Evolutionary conservation across 2,113 vertebrate species (phyloP).

Genomic region (Coptodon rendalli): DNA sequence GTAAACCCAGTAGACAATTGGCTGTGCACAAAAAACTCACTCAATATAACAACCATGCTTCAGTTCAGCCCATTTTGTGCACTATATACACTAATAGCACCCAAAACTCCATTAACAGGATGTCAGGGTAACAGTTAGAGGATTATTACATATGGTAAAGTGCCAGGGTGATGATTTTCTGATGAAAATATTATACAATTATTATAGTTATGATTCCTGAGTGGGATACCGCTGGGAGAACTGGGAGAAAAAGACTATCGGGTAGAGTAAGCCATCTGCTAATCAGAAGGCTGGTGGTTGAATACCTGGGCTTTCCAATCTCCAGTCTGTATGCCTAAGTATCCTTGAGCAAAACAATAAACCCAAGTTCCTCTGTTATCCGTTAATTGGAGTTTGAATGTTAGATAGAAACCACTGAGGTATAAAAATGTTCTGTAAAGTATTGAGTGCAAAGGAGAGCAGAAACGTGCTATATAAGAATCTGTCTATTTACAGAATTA

Average conservation of each 20-base stretch:
- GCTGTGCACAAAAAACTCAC: background rate
- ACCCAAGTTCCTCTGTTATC: background rate
- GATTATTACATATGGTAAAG: background rate
- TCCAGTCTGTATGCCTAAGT: background rate
- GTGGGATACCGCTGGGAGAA: background rate
- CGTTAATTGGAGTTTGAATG: background rate
- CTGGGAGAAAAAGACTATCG: background rate
- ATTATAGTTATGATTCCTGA: background rate
- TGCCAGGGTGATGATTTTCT: background rate
- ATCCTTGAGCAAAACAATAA: background rate
- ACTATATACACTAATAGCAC: background rate
- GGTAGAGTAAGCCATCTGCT: background rate
- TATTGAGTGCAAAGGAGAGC: background rate
- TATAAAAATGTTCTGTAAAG: background rate
- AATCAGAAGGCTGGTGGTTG: background rate
- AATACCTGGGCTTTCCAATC: background rate
- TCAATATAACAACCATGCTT: background rate
- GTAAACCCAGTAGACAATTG: background rate
- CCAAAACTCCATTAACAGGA: background rate
- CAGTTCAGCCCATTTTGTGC: background rate
- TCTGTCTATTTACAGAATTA: background rate
- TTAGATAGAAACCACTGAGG: background rate
- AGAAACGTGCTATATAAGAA: background rate
- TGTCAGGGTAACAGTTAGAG: background rate
- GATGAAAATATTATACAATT: background rate